A percentile compares a stretch with the other conserved stretches of the same genome.
These are phyloP conservation scores for Noturus placidus DNA, from an alignment of 2,113 vertebrate genomes.

Conservation along the genomic window DNA sequence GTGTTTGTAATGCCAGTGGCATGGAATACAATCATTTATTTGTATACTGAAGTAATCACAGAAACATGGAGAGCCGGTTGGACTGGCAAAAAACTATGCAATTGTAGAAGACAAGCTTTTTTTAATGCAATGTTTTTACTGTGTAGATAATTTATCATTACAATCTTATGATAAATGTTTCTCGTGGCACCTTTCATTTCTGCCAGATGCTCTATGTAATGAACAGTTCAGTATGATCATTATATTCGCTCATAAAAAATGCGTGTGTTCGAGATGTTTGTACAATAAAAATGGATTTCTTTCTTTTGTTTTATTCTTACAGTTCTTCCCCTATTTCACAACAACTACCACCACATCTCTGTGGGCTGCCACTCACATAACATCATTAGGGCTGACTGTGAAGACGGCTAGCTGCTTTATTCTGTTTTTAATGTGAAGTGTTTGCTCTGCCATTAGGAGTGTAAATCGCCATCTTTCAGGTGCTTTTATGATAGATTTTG, in stretches of 20 bases:
- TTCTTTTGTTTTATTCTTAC: not conserved
- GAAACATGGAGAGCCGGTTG: not conserved
- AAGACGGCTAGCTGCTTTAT: not conserved
- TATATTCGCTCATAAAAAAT: constrained; percentile 16
- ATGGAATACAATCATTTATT: not conserved
- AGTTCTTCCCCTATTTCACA: not conserved
- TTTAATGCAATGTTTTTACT: not conserved
- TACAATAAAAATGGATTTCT: constrained; percentile 11
- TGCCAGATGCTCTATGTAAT: constrained; percentile 17
- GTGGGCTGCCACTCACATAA: not conserved
- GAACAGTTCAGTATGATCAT: constrained; percentile 13
- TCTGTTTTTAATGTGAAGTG: not conserved
- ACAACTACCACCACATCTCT: not conserved
- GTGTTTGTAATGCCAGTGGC: not conserved
- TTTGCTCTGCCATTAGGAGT: not conserved
- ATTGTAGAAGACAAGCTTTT: not conserved
- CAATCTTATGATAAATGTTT: constrained; percentile 29
- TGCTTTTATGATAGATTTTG: not conserved
- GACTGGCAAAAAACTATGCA: not conserved
- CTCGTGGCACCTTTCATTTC: constrained; percentile 19
- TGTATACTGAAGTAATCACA: constrained; percentile 12
- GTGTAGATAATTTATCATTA: constrained; percentile 6
- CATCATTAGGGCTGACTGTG: not conserved
- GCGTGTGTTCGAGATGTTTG: constrained; percentile 7
- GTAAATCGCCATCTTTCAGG: not conserved